Evolutionary conservation across 2,797 vertebrate genomes (phyloP), one percentile per base, ranked within the genome.

Genomic region (Tokudaia tokunoshimensis): DNA sequence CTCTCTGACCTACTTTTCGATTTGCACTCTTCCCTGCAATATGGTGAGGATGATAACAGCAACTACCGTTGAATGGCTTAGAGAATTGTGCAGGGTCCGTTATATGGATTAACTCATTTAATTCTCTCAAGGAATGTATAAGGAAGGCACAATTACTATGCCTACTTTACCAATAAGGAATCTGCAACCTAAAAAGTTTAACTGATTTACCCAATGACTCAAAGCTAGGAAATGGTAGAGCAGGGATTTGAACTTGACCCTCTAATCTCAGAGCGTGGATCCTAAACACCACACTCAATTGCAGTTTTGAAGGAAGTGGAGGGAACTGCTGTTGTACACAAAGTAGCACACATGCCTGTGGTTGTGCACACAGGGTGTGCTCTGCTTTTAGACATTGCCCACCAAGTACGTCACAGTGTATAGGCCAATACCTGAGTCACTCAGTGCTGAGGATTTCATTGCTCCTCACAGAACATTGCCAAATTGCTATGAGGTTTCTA

Each of bases 1-100:
- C 90, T 97, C 82, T 87, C 89, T 96, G 95, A 95, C 92, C 82
- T 97, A 89, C 65, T 96, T 96, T 96, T 52, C 26, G 89, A 24
- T 95, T 96, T 95, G 24, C 9, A 94, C 87, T 88, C 75, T 95
- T 87, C 80, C 65, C 37, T 47, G 70, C 70, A 92, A 83, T 86
- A 80, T 72, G 84, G 91, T 83, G 70, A 67, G 72, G 83, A 89
- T 91, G 87, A 80, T 95, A 95, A 91, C 63, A 94, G 44, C 44
- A 78, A 70, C 75, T 86, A 72, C 37, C 89, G 47, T 15, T 79
- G 75, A 90, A 93, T 24, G 55, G 19, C 20, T 96, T 93, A 87
- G 37, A 76, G 22, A 94, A 94, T 57, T 91, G 47, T 47, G n/a
- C 41, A 74, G 10, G 78, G 8, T 84, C 37, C 67, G 11, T 78